A percentile compares a stretch with the other conserved stretches of the same genome.
These are phyloP conservation scores for Drosophila auraria DNA, from an alignment of 1,140 invertebrate genomes.

Conservation along the genomic window DNA sequence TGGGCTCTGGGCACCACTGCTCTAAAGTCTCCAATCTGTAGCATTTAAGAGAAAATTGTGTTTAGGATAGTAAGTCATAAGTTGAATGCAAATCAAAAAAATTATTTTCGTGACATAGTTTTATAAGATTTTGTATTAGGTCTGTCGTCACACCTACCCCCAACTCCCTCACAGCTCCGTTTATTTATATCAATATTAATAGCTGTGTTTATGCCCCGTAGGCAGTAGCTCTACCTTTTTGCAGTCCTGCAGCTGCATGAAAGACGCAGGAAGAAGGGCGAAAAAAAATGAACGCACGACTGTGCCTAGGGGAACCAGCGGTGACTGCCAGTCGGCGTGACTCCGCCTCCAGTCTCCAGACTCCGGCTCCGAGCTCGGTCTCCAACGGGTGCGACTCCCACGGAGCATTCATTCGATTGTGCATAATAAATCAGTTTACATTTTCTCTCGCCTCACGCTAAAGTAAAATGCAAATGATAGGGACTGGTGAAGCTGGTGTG, in stretches of 20 bases:
- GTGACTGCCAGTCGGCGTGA: slow-evolving; percentile 5
- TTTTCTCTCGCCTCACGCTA: slow-evolving; percentile 73
- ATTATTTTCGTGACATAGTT: neutral
- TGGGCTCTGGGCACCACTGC: too few relatives aligned
- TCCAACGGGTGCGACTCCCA: slow-evolving; percentile 41
- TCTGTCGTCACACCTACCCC: neutral
- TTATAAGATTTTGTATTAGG: neutral
- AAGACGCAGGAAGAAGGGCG: neutral
- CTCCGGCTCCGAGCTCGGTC: slow-evolving; percentile 19
- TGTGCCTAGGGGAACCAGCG: slow-evolving; percentile 9
- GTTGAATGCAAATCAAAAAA: neutral
- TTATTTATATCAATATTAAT: slow-evolving; percentile 75
- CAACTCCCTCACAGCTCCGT: neutral
- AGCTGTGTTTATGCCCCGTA: slow-evolving; percentile 62
- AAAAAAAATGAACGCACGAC: slow-evolving; percentile 38
- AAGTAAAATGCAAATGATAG: slow-evolving; percentile 76
- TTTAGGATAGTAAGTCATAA: neutral
- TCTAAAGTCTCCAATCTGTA: too few relatives aligned
- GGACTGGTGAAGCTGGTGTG: slow-evolving; percentile 4
- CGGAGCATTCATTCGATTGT: slow-evolving; percentile 67
- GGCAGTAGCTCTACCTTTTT: slow-evolving; percentile 51
- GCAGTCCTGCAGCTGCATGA: slow-evolving; percentile 15
- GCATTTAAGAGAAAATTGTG: too few relatives aligned
- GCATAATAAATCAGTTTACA: slow-evolving; percentile 81
- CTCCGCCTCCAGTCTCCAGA: neutral